Evolutionary conservation across 2,888 invertebrate genomes (phyloP).

Genomic region (Catocala sponsa): DNA sequence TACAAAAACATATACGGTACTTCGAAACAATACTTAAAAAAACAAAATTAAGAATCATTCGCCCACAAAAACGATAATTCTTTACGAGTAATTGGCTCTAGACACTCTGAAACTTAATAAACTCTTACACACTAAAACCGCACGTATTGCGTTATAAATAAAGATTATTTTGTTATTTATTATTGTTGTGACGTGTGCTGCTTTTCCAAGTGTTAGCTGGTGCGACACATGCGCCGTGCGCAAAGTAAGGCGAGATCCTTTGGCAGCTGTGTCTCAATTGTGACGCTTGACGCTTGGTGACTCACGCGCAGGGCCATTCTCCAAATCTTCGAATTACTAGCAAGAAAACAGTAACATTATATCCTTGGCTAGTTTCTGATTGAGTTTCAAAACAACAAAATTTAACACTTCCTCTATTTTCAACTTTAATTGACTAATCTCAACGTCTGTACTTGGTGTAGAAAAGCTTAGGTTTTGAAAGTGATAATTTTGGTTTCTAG

Average conservation of each 20-base stretch:
- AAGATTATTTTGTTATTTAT: slow-evolving; percentile 21
- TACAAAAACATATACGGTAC: neutral
- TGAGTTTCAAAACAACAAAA: too few species aligned
- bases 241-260: slow-evolving; percentile 85
- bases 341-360: neutral
- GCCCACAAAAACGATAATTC: slow-evolving; percentile 18
- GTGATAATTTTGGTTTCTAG: too few species aligned
- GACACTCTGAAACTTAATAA: slow-evolving; percentile 12
- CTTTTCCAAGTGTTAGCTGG: slow-evolving; percentile 53
- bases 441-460: too few species aligned
- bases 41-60: slow-evolving; percentile 4
- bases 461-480: too few species aligned
- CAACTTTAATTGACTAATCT: too few species aligned
- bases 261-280: slow-evolving; percentile 81
- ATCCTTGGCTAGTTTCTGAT: too few species aligned
- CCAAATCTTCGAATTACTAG: slow-evolving; percentile 14
- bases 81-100: slow-evolving; percentile 33
- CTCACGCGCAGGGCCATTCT: slow-evolving; percentile 61
- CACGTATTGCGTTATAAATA: slow-evolving; percentile 6
- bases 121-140: neutral
- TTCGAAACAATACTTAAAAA: neutral
- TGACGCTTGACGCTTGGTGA: slow-evolving; percentile 70
- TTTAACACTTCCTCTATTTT: too few species aligned
- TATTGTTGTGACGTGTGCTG: slow-evolving; percentile 57
- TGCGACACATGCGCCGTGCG: slow-evolving; percentile 81